Evolutionary conservation across 1,140 invertebrate genomes (phyloP).

Genomic region (Drosophila dunni): DNA sequence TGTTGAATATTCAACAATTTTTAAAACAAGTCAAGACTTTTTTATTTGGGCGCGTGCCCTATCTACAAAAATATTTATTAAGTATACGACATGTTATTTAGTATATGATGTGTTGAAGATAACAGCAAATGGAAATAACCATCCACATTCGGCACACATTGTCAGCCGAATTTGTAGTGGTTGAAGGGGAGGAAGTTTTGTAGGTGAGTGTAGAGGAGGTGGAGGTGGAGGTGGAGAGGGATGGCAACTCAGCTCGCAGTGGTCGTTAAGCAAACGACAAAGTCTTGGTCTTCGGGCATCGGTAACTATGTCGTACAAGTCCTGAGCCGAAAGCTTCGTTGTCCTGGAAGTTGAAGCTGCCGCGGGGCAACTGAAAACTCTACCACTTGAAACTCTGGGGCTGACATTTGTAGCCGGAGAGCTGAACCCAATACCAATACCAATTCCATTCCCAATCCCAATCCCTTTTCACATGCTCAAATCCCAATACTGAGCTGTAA

Average conservation of each 20-base stretch:
- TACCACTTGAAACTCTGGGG: constrained; percentile 75
- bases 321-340: constrained; percentile 24
- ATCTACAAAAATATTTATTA: no score
- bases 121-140: constrained; percentile 2
- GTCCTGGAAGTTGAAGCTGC: constrained; percentile 34
- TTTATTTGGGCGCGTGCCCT: no score
- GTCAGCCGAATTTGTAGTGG: constrained; percentile 27
- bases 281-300: constrained; percentile 23
- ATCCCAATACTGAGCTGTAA: constrained; percentile 5
- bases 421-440: constrained; percentile 32
- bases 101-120: constrained; percentile 3
- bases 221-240: neutral
- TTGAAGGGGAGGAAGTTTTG: neutral
- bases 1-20: no score
- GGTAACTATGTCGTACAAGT: constrained; percentile 39
- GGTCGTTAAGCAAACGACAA: constrained; percentile 44
- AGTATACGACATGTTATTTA: no score
- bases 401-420: constrained; percentile 73
- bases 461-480: neutral
- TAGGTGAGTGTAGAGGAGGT: neutral
- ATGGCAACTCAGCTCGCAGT: constrained; percentile 19
- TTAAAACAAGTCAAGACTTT: no score
- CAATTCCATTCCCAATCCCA: constrained; percentile 14
- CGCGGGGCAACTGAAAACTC: constrained; percentile 59
- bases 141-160: constrained; percentile 53